Evolutionary conservation across 2,113 vertebrate genomes (phyloP), one percentile per base, ranked within the genome.

Genomic region (Lagenorhynchus albirostris): DNA sequence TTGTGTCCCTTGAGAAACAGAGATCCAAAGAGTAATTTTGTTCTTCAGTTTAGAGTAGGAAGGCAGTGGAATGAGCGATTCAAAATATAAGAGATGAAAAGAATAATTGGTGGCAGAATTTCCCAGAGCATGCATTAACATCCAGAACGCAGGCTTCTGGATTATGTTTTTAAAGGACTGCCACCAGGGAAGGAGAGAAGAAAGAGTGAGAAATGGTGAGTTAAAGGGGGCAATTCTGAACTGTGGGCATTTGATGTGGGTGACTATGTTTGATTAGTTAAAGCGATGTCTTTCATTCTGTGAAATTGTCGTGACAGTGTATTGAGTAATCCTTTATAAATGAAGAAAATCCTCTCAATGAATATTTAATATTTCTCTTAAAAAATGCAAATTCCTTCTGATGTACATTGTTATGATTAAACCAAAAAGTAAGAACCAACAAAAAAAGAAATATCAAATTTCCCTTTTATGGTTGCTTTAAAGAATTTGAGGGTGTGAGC

Each of bases 361-460:
- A 94, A 82, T 89, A 94, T 44, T 77, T 81, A 81, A 93, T 79
- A 47, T 68, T 91, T 91, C 74, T 71, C 76, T 90, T 91, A 41
- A 92, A 85, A 81, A 91, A 67, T 58, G 3, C 13, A 60, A 74
- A 71, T 44, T 89, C 2, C 9, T 82, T 84, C 53, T 96, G 36
- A 89, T 68, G 31, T 73, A 81, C 15, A 53, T 33, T 58, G 33
- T 63, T 95, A 50, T 60, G 67, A 86, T 95, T 89, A 97, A 97
- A 41, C 31, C 31, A 76, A 38, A 86, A 41, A n/a, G 60, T 29
- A 77, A 58, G 18, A 81, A 53, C 47, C 12, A 63, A 58, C 36
- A 47, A 62, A 70, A 73, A 94, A 93, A 25, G 12, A 11, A 36
- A 44, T 9, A 31, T 91, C 44, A 81, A 68, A 89, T 77, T 88